Conservation (phyloP, 2,888 invertebrate species). For the Tuberolachnus salignus region DNA sequence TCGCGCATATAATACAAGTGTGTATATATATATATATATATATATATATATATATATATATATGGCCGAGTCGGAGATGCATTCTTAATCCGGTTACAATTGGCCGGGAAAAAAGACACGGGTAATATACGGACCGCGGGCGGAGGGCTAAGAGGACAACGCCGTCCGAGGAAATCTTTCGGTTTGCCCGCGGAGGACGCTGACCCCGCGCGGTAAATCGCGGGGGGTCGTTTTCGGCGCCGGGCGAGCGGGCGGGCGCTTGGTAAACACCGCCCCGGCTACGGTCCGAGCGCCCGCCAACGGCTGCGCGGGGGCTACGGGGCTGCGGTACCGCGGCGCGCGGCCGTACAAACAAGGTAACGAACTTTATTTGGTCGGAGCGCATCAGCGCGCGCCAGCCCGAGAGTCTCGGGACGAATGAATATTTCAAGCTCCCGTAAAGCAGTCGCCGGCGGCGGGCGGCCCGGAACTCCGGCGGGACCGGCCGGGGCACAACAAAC, state of each 20-base stretch:
- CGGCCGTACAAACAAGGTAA: conserved; percentile 41
- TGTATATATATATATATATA: too few relatives aligned
- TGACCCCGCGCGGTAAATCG: too few relatives aligned
- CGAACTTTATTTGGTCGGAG: conserved; percentile 38
- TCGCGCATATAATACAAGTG: not conserved
- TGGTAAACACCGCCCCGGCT: conserved; percentile 39
- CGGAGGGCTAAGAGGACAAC: not conserved
- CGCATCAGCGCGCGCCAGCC: conserved; percentile 18
- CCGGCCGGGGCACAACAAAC: conserved; percentile 16
- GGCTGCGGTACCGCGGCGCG: too few relatives aligned
- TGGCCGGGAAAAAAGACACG: not conserved
- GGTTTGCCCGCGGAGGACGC: not conserved
- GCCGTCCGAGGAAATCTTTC: not conserved
- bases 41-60: too few relatives aligned
- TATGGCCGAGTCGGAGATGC: conserved; percentile 17
- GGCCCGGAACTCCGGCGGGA: conserved; percentile 13
- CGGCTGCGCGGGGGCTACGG: too few relatives aligned
- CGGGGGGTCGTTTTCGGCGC: too few relatives aligned
- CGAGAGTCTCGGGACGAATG: conserved; percentile 46
- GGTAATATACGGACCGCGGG: not conserved
- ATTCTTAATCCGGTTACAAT: conserved; percentile 49
- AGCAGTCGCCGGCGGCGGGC: conserved; percentile 27
- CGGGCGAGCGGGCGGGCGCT: not conserved
- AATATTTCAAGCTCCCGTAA: conserved; percentile 41
- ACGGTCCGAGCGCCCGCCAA: not conserved